Percentiles rank a stretch among this genome's conserved stretches.
These are phyloP conservation scores for Andrena cerasifolii DNA, from an alignment of 1,140 invertebrate genomes.

Conservation along the genomic window DNA sequence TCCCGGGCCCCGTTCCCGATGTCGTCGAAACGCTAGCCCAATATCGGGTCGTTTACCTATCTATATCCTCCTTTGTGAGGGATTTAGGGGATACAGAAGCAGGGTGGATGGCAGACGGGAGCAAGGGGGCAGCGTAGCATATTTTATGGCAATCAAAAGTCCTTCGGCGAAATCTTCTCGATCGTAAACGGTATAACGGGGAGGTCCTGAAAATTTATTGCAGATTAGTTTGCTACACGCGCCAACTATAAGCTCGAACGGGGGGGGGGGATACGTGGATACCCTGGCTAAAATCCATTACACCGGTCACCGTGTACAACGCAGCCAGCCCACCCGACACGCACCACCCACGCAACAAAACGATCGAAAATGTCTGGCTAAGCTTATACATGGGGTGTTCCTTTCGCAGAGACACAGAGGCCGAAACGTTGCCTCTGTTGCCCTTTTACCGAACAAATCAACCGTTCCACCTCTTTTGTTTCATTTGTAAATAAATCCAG, in stretches of 20 bases:
- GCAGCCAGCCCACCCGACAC: background rate
- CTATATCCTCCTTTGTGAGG: background rate
- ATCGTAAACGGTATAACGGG: constrained; percentile 61
- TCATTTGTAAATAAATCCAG: too few relatives aligned
- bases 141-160: constrained; percentile 60
- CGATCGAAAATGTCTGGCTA: constrained; percentile 22
- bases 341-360: constrained; percentile 21
- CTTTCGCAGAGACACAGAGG: background rate
- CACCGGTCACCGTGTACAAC: background rate
- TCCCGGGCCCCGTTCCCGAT: background rate
- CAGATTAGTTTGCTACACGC: constrained; percentile 59
- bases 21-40: constrained; percentile 26
- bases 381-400: constrained; percentile 6
- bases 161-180: constrained; percentile 46
- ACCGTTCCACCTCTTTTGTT: too few relatives aligned
- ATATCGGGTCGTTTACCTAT: constrained; percentile 22
- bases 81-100: too few relatives aligned
- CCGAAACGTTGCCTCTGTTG: background rate
- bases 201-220: constrained; percentile 49
- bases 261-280: background rate
- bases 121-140: background rate
- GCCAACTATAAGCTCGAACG: constrained; percentile 11
- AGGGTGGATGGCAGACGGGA: background rate
- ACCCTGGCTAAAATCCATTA: constrained; percentile 34
- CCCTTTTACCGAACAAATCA: background rate